phyloP scores from a whole-genome alignment of 2,797 vertebrate genomes.

The Loriculus beryllinus region DNA sequence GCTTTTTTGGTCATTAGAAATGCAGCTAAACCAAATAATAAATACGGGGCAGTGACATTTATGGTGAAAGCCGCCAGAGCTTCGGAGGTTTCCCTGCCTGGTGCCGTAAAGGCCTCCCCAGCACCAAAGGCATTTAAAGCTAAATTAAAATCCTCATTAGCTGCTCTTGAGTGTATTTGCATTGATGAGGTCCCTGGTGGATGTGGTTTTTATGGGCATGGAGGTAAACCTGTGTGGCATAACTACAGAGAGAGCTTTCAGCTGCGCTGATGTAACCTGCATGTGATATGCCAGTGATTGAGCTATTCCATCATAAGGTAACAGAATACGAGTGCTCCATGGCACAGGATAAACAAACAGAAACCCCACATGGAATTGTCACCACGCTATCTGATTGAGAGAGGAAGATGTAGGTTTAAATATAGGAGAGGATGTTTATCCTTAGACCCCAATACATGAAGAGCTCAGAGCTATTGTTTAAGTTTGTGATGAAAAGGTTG shows the following conservation, averaged over 20 bases:
- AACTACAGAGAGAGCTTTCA: slow-evolving; percentile 54
- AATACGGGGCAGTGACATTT: slow-evolving; percentile 63
- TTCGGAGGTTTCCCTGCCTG: slow-evolving; percentile 36
- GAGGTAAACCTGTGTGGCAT: slow-evolving; percentile 48
- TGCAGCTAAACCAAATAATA: slow-evolving; percentile 65
- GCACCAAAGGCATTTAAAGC: slow-evolving; percentile 55
- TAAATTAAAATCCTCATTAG: slow-evolving; percentile 54
- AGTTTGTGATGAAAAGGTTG: accelerated
- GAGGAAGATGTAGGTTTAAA: slow-evolving; percentile 12
- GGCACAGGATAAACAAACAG: background rate
- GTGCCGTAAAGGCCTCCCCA: slow-evolving; percentile 60
- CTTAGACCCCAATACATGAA: background rate
- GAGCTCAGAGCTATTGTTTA: background rate
- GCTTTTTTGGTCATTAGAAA: slow-evolving; percentile 56
- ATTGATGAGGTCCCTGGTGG: slow-evolving; percentile 58
- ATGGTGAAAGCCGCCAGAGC: slow-evolving; percentile 60
- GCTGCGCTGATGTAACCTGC: slow-evolving; percentile 52
- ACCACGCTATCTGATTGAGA: background rate
- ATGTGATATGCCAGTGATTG: background rate
- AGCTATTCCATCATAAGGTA: background rate
- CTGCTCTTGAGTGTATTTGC: slow-evolving; percentile 54
- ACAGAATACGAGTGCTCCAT: background rate
- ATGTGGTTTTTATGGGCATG: slow-evolving; percentile 44
- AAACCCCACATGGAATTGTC: background rate
- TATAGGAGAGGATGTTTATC: background rate